Evolutionary conservation across 2,888 invertebrate species (phyloP).

Genomic region (Machimus rusticus): DNA sequence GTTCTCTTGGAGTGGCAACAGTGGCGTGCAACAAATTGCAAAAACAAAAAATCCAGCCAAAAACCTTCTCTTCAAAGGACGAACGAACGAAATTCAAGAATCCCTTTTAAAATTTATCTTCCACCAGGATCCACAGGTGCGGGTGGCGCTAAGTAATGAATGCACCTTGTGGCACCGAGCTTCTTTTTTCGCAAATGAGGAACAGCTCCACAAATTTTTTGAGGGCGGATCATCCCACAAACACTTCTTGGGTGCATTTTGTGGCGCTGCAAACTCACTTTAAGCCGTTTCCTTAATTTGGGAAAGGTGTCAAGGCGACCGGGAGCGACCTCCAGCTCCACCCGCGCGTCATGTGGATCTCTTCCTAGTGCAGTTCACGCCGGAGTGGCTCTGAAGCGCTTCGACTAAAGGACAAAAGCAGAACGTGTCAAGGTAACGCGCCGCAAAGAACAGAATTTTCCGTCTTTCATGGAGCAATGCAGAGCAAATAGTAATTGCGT

Average conservation of each 20-base stretch:
- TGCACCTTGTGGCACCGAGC: neutral
- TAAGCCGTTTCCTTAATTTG: neutral
- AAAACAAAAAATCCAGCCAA: neutral
- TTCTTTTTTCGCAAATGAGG: neutral
- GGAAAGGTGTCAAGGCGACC: neutral
- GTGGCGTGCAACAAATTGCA: neutral
- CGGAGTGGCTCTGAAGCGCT: neutral
- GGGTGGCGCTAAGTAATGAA: neutral
- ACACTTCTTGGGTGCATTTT: neutral
- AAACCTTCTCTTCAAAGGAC: neutral
- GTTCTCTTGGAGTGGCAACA: neutral
- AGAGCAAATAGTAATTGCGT: neutral
- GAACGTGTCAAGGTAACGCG: neutral
- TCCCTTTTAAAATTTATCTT: neutral
- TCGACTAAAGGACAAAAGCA: neutral
- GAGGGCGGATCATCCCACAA: neutral
- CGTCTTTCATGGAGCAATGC: neutral
- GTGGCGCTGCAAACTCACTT: neutral
- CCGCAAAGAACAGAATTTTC: neutral
- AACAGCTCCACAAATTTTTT: neutral
- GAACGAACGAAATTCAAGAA: neutral
- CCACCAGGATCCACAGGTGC: neutral
- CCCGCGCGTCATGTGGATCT: neutral
- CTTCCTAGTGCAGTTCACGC: neutral
- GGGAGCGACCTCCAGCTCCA: neutral